Evolutionary conservation across 2,113 vertebrate species (phyloP).

Genomic region (Larimichthys crocea): DNA sequence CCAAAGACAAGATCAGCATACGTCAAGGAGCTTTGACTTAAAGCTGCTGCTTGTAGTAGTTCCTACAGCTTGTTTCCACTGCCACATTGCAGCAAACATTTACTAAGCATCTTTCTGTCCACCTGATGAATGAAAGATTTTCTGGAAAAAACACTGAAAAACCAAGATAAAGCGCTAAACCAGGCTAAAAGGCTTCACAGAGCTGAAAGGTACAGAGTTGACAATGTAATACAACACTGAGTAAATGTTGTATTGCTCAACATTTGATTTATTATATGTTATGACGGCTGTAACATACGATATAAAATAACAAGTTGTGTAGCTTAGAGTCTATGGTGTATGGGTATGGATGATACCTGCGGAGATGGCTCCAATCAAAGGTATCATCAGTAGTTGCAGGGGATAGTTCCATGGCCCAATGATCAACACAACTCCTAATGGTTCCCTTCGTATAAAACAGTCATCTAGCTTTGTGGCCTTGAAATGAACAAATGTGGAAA

Average conservation of each 20-base stretch:
- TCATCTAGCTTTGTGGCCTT: constrained; percentile 84
- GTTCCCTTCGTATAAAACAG: constrained; percentile 79
- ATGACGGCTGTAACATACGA: no score
- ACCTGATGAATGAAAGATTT: background rate
- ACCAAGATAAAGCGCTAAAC: background rate
- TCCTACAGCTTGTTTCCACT: no score
- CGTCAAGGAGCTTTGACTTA: no score
- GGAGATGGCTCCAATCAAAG: constrained; percentile 82
- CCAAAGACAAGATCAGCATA: no score
- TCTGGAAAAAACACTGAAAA: background rate
- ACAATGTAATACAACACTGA: no score
- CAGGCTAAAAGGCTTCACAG: background rate
- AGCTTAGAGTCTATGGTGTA: no score
- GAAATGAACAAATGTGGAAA: background rate
- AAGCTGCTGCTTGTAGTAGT: no score
- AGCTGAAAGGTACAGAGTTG: background rate
- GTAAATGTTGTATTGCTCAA: no score
- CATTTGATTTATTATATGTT: no score
- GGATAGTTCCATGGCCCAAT: constrained; percentile 87
- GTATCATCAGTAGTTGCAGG: constrained; percentile 78
- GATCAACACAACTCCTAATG: constrained; percentile 83
- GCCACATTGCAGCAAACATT: no score
- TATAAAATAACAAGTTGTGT: no score
- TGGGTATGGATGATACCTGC: constrained; percentile 72
- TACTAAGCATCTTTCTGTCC: no score